phyloP scores from a whole-genome alignment of 2,113 vertebrate genomes.

The Centropus bengalensis region DNA sequence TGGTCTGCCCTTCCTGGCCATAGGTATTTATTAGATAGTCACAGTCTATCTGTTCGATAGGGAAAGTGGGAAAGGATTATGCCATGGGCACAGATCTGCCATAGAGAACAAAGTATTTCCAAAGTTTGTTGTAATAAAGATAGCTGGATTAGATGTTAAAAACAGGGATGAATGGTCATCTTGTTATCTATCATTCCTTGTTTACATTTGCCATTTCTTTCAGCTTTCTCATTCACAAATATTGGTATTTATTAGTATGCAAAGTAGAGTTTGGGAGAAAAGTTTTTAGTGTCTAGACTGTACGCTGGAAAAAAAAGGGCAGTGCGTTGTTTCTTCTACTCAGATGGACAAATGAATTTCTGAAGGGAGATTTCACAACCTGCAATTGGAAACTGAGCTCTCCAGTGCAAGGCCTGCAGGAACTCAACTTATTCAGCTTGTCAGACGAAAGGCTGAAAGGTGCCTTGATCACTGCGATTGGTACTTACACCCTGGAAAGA shows the following conservation, averaged over 20 bases:
- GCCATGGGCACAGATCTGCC: not conserved
- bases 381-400: not conserved
- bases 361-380: not conserved
- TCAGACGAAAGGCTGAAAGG: slow-evolving; percentile 28
- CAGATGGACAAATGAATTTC: not conserved
- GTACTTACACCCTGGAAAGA: slow-evolving; percentile 47
- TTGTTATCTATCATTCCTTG: not conserved
- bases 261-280: not conserved
- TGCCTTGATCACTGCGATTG: slow-evolving; percentile 42
- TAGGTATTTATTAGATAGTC: not conserved
- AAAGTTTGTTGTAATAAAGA: not conserved
- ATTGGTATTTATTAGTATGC: not conserved
- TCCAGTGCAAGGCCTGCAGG: not conserved
- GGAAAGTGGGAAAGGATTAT: not conserved
- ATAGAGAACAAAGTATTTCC: not conserved
- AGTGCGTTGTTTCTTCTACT: not conserved
- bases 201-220: not conserved
- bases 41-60: slow-evolving; percentile 24
- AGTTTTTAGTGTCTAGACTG: not conserved
- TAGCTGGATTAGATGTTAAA: not conserved
- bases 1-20: not conserved
- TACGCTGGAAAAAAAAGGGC: not conserved
- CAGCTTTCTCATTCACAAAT: not conserved
- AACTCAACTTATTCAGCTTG: slow-evolving; percentile 27
- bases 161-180: not conserved